phyloP scores from a whole-genome alignment of 2,888 invertebrate species.

The Hypena proboscidalis region DNA sequence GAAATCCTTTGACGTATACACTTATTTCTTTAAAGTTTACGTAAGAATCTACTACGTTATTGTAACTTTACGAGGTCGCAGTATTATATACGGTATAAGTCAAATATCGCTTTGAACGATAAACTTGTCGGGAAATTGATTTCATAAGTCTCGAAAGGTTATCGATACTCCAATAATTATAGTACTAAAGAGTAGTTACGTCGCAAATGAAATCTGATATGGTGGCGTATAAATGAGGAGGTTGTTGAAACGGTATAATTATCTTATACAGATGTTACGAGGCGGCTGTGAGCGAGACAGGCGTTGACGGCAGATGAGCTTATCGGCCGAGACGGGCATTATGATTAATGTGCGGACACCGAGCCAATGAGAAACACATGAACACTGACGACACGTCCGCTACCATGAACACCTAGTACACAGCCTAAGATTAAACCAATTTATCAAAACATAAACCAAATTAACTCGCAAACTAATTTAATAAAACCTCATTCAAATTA shows the following conservation, averaged over 20 bases:
- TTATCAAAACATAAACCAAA: background rate
- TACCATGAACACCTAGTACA: background rate
- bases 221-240: background rate
- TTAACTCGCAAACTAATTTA: background rate
- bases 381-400: too few relatives aligned
- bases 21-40: slow-evolving; percentile 61
- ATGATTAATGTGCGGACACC: slow-evolving; percentile 46
- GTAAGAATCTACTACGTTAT: slow-evolving; percentile 47
- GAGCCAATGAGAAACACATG: slow-evolving; percentile 14
- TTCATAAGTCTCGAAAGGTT: slow-evolving; percentile 39
- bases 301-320: slow-evolving; percentile 41
- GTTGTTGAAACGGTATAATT: slow-evolving; percentile 16
- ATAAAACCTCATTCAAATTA: background rate
- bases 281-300: slow-evolving; percentile 20
- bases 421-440: background rate
- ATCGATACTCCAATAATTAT: slow-evolving; percentile 42
- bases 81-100: slow-evolving; percentile 42
- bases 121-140: slow-evolving; percentile 44
- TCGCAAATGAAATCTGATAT: slow-evolving; percentile 20
- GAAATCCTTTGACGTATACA: slow-evolving; percentile 78
- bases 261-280: slow-evolving; percentile 32
- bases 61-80: slow-evolving; percentile 42
- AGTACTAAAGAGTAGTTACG: slow-evolving; percentile 15
- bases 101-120: slow-evolving; percentile 43
- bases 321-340: slow-evolving; percentile 37